phyloP scores from a whole-genome alignment of 2,113 vertebrate species.

The Pseudorectes ferrugineus region DNA sequence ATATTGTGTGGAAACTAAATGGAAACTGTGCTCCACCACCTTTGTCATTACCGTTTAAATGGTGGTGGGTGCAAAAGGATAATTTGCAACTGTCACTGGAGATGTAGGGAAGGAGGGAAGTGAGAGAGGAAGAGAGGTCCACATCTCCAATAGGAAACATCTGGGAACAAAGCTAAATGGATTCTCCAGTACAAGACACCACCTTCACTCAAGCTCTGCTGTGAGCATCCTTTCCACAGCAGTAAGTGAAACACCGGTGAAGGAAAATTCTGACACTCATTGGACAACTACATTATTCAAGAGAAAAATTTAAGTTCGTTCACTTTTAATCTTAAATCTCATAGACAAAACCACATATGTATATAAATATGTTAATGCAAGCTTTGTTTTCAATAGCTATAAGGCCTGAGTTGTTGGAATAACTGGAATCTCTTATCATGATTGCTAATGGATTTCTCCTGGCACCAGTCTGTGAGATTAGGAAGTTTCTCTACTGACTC shows the following conservation, averaged over 20 bases:
- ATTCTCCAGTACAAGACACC: not conserved
- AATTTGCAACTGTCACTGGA: not conserved
- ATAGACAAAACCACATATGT: not conserved
- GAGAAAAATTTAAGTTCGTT: not conserved
- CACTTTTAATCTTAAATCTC: not conserved
- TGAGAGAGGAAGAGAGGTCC: not conserved
- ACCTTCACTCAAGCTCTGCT: not conserved
- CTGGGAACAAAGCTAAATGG: not conserved
- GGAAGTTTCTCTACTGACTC: not conserved
- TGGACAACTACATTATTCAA: not conserved
- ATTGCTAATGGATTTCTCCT: not conserved
- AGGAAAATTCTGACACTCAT: not conserved
- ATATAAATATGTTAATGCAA: not conserved
- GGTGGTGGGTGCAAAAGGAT: not conserved
- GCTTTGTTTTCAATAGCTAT: not conserved
- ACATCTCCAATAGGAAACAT: not conserved
- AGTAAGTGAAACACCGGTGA: not conserved
- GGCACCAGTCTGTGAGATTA: not conserved
- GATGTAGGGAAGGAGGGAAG: not conserved
- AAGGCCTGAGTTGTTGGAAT: not conserved
- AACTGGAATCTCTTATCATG: not conserved
- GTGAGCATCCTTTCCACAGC: not conserved
- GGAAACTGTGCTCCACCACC: not conserved
- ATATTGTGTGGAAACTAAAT: not conserved
- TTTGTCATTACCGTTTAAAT: not conserved